Evolutionary conservation across 1,140 invertebrate genomes (phyloP), one percentile per base, ranked within the genome.

Genomic region (Drosophila bifasciata): DNA sequence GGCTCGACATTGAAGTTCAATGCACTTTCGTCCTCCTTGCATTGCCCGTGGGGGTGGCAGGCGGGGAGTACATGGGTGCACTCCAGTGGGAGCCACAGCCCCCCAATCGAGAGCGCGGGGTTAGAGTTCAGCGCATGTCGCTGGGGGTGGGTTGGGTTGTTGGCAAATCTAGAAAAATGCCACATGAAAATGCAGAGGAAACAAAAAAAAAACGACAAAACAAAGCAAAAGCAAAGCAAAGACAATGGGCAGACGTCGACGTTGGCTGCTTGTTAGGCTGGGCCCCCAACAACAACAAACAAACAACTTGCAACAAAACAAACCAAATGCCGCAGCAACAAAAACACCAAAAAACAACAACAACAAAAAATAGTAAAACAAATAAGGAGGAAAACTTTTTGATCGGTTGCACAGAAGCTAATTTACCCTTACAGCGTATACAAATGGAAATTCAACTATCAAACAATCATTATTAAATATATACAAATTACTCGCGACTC

Each of bases 131-230:
- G 84, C 71, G 70, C 83, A 73, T 88, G 83, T 88, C 68, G 23
- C 15, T 63, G 58, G 80, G 81, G 76, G 41, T 39, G 64, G 49
- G 51, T 43, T 48, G 62, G 77, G 72, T 76, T 64, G 70, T 76
- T 80, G 81, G 83, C 75, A 77, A 76, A 86, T 86, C 81, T 81
- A 85, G 68, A 85, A 85, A 88, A 85, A 83, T 83, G 83, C 78
- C 83, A 59, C 32, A 66, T 56, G 51, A 52, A 67, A 74, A 50
- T 23, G 62, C 19, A 15, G 21, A 52, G 43, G 43, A 19, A 15
- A 44, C 32, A 57, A 44, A 23, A 61, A 64, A 21, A 32, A 57
- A 39, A 23, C 51, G 59, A 28, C 25, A 28, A 32, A 32, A 32
- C 8, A 9, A 32, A 32, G 5, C 9, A 36, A 57, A 52, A 55